These are phyloP conservation scores for Eurytoma adleriae DNA, from an alignment of 2,888 invertebrate species.

Conservation along the genomic window DNA sequence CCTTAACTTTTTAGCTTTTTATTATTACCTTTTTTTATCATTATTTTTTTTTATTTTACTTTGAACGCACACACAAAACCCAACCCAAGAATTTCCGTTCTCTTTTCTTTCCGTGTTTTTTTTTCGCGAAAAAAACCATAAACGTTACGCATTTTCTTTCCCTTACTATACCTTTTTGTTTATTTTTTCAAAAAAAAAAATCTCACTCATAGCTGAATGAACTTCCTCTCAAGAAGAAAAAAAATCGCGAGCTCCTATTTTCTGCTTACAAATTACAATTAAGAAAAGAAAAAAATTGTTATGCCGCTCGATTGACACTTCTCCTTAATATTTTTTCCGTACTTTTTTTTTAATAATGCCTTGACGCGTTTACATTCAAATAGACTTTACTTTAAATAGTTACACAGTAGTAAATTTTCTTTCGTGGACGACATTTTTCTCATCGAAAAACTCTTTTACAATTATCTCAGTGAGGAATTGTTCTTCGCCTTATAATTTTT, in stretches of 20 bases:
- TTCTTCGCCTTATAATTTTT: conserved; percentile 58
- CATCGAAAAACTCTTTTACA: conserved; percentile 55
- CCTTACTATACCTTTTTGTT: conserved; percentile 9
- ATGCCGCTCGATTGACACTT: conserved; percentile 65
- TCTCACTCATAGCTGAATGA: conserved; percentile 32
- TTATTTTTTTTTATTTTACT: conserved; percentile 40
- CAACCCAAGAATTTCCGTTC: conserved; percentile 49
- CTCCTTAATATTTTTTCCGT: conserved; percentile 68
- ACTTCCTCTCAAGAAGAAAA: conserved; percentile 54
- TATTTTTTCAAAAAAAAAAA: background rate
- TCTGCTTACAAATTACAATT: conserved; percentile 37
- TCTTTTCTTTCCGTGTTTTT: conserved; percentile 36
- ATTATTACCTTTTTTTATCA: conserved; percentile 23
- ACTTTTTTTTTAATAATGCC: conserved; percentile 55
- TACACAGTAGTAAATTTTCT: conserved; percentile 67
- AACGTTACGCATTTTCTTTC: conserved; percentile 27
- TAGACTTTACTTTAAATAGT: conserved; percentile 71
- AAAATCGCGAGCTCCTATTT: conserved; percentile 59
- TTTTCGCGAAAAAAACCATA: background rate
- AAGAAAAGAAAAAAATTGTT: conserved; percentile 50
- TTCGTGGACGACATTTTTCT: conserved; percentile 56
- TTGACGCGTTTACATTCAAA: conserved; percentile 73
- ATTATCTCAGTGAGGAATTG: conserved; percentile 69
- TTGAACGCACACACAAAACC: conserved; percentile 56
- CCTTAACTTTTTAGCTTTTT: background rate